These are phyloP conservation scores for Toxostoma redivivum DNA, from an alignment of 2,113 vertebrate genomes.

Conservation along the genomic window DNA sequence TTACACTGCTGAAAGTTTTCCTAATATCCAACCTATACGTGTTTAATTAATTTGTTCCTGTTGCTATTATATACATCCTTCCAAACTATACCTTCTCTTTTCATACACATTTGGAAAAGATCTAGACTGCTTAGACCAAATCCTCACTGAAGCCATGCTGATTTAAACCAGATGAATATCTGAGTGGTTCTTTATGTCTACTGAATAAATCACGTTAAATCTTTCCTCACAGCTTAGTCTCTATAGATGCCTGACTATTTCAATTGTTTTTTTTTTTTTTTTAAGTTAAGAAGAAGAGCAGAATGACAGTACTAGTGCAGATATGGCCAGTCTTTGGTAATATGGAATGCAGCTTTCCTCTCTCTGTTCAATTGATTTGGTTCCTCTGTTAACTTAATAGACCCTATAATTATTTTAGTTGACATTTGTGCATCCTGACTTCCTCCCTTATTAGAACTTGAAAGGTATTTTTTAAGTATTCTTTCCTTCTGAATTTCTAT, in stretches of 20 bases:
- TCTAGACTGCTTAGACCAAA: neutral
- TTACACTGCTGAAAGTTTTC: neutral
- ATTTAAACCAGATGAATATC: conserved; percentile 15
- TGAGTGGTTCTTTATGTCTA: neutral
- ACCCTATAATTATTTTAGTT: neutral
- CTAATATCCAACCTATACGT: neutral
- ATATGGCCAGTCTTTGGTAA: neutral
- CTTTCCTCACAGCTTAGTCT: neutral
- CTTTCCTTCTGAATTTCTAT: neutral
- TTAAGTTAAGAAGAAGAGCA: neutral
- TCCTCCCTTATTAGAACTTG: neutral
- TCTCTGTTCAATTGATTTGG: neutral
- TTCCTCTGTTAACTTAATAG: neutral
- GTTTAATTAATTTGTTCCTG: neutral
- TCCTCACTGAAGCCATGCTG: neutral
- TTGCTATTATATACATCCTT: neutral
- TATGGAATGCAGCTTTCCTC: neutral
- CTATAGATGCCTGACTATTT: neutral
- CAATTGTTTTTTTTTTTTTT: neutral
- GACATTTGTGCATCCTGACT: neutral
- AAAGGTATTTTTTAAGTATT: neutral
- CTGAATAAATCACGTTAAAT: neutral
- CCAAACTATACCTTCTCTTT: neutral
- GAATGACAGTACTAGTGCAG: neutral
- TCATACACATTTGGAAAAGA: neutral